Base-by-base conservation (phyloP, 2,797 vertebrate species). In the Pelobates cultripes region DNA sequence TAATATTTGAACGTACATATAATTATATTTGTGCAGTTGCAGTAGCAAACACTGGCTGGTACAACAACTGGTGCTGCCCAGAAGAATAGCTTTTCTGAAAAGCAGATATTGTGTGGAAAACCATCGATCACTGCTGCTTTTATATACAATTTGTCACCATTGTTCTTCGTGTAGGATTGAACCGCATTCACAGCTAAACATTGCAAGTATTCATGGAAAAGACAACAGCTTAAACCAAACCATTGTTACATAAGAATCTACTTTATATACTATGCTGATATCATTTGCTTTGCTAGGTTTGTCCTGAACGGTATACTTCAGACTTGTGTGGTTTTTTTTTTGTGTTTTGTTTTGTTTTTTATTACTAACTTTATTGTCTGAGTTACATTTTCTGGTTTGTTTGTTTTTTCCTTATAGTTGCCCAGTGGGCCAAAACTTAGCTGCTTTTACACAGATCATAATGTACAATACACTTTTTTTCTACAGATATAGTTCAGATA, bases 61-160 rank as follows among this genome's bases (percentile, higher is more conserved):
- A 97, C 96, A 81, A 90, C 89, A 89, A 93, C 90, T 90, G 91
- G 89, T 92, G 88, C 94, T 87, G 90, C 68, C 51, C 91, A 89
- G 89, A 84, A 87, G 86, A 86, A 85, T 77, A 70, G 87, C 73
- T 79, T 78, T 82, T 44, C 90, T 96, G 92, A 96, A 96, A 96
- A 95, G 94, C 94, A 88, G 86, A 93, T 93, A 96, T 97, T 98
- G 97, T 98, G 88, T 88, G 43, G 87, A 91, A 90, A 89, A 88
- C 86, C 91, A 85, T 92, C 91, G 87, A 89, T 96, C 93, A 93
- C 93, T 93, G 91, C 88, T 81, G 67, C 86, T 87, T 90, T 92
- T 94, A 92, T 92, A 92, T 93, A 93, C 87, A 91, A 89, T 95
- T 94, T 95, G 91, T 94, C 94, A 94, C 95, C 92, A 97, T 97